Evolutionary conservation across 64 coral and sea anemone genomes (phyloP).

Genomic region (Montipora cactus): DNA sequence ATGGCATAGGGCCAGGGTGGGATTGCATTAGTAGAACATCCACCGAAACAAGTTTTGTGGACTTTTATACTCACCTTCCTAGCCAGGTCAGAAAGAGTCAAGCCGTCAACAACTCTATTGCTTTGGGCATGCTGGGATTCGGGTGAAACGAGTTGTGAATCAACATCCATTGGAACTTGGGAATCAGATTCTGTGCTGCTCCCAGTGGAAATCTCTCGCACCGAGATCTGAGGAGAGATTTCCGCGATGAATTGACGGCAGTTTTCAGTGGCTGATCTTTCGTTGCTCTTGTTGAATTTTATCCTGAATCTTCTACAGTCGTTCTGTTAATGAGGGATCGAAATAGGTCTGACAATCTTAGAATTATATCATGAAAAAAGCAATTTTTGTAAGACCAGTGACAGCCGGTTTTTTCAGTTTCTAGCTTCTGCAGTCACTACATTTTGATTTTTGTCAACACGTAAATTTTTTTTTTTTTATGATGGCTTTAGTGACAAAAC

Average conservation of each 20-base stretch:
- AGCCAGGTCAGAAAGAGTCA: conserved; percentile 33
- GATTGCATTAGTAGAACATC: no score
- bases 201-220: conserved; percentile 61
- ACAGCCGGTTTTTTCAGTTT: no score
- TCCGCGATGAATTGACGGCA: conserved; percentile 74
- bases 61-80: conserved; percentile 14
- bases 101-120: neutral
- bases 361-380: neutral
- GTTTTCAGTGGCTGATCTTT: conserved; percentile 51
- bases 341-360: neutral
- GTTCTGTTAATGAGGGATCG: conserved; percentile 25
- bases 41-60: no score
- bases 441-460: no score
- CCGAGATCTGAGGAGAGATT: conserved; percentile 58
- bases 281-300: conserved; percentile 76
- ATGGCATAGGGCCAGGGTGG: no score
- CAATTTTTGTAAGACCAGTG: no score
- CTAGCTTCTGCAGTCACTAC: no score
- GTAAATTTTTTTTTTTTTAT: no score
- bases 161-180: conserved; percentile 73
- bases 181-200: conserved; percentile 37
- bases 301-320: conserved; percentile 76
- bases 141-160: conserved; percentile 60
- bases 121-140: conserved; percentile 49
- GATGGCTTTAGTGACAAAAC: no score